These are phyloP conservation scores for Triplophysa rosa DNA, from an alignment of 2,113 vertebrate species.

Conservation along the genomic window DNA sequence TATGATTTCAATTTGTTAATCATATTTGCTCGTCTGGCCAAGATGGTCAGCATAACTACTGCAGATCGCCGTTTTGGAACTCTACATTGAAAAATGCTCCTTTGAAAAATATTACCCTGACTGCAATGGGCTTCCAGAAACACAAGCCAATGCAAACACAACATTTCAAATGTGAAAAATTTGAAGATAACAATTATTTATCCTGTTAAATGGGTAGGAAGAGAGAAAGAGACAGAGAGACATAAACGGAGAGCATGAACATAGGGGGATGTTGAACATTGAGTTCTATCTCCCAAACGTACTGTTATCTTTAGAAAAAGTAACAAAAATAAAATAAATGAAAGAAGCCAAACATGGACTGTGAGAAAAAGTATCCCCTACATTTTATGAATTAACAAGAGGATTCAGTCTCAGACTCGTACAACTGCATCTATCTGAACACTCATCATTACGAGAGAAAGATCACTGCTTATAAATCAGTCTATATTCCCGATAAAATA, in stretches of 20 bases:
- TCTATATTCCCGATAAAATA: no score
- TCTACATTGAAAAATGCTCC: constrained; percentile 80
- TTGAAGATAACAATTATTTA: constrained; percentile 60
- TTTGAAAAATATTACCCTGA: constrained; percentile 66
- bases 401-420: constrained; percentile 33
- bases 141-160: constrained; percentile 76
- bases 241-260: background rate
- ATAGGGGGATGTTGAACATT: constrained; percentile 36
- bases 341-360: constrained; percentile 18
- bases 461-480: background rate
- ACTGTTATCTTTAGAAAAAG: constrained; percentile 38
- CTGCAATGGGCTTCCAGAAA: constrained; percentile 72
- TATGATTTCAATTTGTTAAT: constrained; percentile 80
- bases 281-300: constrained; percentile 45
- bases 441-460: background rate
- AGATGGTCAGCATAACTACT: constrained; percentile 72
- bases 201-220: constrained; percentile 47
- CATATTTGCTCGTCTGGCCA: constrained; percentile 69
- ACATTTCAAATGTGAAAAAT: constrained; percentile 61
- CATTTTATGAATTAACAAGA: constrained; percentile 46
- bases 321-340: constrained; percentile 4
- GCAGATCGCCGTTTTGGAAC: constrained; percentile 72
- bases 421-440: constrained; percentile 42
- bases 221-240: constrained; percentile 34
- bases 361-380: constrained; percentile 48